These are phyloP conservation scores for Pantherophis alleghaniensis DNA, from an alignment of 2,797 vertebrate genomes.

Conservation along the genomic window DNA sequence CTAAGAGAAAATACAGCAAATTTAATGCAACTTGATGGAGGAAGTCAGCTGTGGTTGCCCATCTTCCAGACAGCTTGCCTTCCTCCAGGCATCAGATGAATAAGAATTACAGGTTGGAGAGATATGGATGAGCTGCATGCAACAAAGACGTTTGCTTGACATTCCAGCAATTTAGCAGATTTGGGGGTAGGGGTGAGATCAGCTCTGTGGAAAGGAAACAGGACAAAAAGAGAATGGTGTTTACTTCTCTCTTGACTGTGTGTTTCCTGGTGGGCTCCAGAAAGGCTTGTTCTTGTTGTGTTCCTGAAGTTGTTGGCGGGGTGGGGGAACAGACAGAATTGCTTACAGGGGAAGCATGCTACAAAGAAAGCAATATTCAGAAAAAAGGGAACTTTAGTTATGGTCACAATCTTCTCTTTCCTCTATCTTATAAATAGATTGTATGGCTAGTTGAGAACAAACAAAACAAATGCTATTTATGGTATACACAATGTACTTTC, in stretches of 20 bases:
- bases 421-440: background rate
- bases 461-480: background rate
- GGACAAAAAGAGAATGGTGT: constrained; percentile 23
- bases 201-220: background rate
- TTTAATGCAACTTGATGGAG: background rate
- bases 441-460: background rate
- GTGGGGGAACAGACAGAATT: background rate
- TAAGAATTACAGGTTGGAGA: background rate
- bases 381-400: background rate
- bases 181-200: background rate
- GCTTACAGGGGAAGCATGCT: background rate
- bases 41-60: background rate
- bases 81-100: background rate
- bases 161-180: background rate
- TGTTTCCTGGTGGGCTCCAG: constrained; percentile 29
- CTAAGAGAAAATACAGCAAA: background rate
- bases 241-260: constrained; percentile 18
- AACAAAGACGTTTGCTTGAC: background rate
- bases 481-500: background rate
- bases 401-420: background rate
- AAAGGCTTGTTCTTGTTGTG: background rate
- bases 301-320: background rate
- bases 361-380: background rate
- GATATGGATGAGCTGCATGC: background rate
- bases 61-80: background rate